Percentiles rank a stretch among this genome's conserved stretches.
These are phyloP conservation scores for Antheraea mylitta DNA, from an alignment of 1,140 invertebrate species.

Conservation along the genomic window DNA sequence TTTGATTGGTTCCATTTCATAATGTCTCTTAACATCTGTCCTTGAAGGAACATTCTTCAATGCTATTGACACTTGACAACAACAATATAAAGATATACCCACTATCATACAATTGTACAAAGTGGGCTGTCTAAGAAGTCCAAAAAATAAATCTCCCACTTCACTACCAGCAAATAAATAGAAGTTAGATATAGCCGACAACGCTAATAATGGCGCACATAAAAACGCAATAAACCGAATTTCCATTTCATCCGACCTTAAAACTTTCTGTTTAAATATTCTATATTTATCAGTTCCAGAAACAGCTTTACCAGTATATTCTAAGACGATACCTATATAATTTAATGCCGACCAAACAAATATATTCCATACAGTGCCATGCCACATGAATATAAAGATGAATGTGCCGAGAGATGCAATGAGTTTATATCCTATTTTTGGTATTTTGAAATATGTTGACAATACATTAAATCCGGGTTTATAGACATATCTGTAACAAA, in stretches of 20 bases:
- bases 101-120: conserved; percentile 48
- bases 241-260: conserved; percentile 56
- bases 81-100: conserved; percentile 54
- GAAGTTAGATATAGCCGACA: conserved; percentile 91
- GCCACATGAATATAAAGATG: conserved; percentile 93
- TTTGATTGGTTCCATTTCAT: neutral
- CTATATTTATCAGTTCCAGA: conserved; percentile 64
- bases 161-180: conserved; percentile 90
- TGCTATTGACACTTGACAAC: conserved; percentile 66
- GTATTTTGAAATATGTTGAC: conserved; percentile 51
- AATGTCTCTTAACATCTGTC: conserved; percentile 31
- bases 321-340: conserved; percentile 87
- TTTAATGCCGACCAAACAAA: conserved; percentile 92
- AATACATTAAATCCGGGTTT: conserved; percentile 80
- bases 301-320: conserved; percentile 80
- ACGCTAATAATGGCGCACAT: conserved; percentile 84
- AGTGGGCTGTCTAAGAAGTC: conserved; percentile 54
- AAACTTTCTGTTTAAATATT: conserved; percentile 60
- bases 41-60: conserved; percentile 58
- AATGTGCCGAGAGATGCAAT: conserved; percentile 90
- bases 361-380: conserved; percentile 88
- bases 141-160: conserved; percentile 81
- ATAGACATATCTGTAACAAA: conserved; percentile 90
- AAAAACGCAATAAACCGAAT: conserved; percentile 83
- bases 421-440: conserved; percentile 80